A percentile compares a stretch with the other conserved stretches of the same genome.
Evolutionary conservation across 1,140 invertebrate genomes (phyloP).

Genomic region (Dinothrombium tinctorium): DNA sequence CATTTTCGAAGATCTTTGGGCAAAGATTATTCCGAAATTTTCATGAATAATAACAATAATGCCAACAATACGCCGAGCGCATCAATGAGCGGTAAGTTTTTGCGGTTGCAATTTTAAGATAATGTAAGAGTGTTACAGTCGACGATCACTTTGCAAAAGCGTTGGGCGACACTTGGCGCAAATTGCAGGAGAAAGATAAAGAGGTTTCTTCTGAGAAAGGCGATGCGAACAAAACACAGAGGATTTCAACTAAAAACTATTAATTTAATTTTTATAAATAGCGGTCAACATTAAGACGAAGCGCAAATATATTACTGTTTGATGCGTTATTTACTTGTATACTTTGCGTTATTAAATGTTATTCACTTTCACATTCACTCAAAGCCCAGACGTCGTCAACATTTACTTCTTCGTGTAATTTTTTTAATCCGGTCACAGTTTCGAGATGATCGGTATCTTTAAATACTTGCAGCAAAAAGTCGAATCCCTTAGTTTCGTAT

Average conservation of each 20-base stretch:
- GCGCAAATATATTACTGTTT: too few relatives aligned
- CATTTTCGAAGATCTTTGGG: constrained; percentile 87
- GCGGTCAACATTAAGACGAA: too few relatives aligned
- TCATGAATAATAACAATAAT: too few relatives aligned
- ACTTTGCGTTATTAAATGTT: too few relatives aligned
- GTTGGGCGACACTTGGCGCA: constrained; percentile 56
- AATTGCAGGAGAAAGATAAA: too few relatives aligned
- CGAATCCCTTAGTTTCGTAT: constrained; percentile 38
- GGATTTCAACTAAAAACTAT: too few relatives aligned
- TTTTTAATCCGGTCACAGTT: constrained; percentile 55
- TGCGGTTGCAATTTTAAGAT: not conserved
- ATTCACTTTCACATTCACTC: constrained; percentile 2
- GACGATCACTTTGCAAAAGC: constrained; percentile 94
- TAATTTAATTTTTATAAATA: too few relatives aligned
- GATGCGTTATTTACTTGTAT: too few relatives aligned
- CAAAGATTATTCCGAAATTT: too few relatives aligned
- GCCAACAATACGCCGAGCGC: too few relatives aligned
- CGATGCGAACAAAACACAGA: too few relatives aligned
- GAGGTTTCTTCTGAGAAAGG: too few relatives aligned
- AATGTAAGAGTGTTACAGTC: constrained; percentile 25
- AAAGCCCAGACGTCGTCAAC: constrained; percentile 11
- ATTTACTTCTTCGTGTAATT: constrained; percentile 28
- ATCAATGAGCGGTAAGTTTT: not conserved
- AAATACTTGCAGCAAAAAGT: constrained; percentile 62
- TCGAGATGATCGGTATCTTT: constrained; percentile 62